Evolutionary conservation across 2,113 vertebrate genomes (phyloP), one percentile per base, ranked within the genome.

Genomic region (Herpetotheres cachinnans): DNA sequence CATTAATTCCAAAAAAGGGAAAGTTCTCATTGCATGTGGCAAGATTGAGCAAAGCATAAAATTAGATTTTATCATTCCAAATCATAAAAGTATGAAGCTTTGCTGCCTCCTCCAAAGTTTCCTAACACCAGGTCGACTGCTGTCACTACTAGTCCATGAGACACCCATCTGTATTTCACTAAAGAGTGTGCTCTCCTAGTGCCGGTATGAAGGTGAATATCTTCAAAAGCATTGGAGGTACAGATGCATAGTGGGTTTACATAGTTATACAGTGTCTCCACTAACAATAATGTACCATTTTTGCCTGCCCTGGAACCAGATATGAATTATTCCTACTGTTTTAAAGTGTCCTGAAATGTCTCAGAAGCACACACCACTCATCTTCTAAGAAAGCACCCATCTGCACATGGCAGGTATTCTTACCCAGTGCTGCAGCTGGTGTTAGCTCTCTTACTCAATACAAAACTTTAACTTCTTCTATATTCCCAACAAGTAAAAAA

Each of bases 161-260:
- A 58, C 16, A 32, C 3, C 1, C 0, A 0, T 25, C 30, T 55
- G 4, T 49, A 40, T 49, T 69, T 81, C 30, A 19, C 13, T 58
- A 3, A 56, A 62, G 27, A 36, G 15, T 9, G 4, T 9, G 14
- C 38, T 55, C 24, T 77, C 29, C 32, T 44, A 34, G 13, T 8
- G 15, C 25, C 25, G 44, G 17, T 40, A 30, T 12, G 11, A 50
- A 50, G 30, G n/a, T n/a, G 34, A 71, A 1, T 16, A 66, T 32
- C 34, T 79, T 63, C 82, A 50, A 46, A 11, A 77, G 5, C 30
- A 47, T 42, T 58, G 61, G 40, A 85, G 21, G 20, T 56, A 36
- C 18, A 14, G 29, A 44, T 7, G 18, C 12, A 7, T 9, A 44
- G 13, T 36, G 13, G 29, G 15, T 36, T 74, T 79, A 32, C 10